These are phyloP conservation scores for Gadus chalcogrammus DNA, from an alignment of 2,113 vertebrate genomes.

Conservation along the genomic window DNA sequence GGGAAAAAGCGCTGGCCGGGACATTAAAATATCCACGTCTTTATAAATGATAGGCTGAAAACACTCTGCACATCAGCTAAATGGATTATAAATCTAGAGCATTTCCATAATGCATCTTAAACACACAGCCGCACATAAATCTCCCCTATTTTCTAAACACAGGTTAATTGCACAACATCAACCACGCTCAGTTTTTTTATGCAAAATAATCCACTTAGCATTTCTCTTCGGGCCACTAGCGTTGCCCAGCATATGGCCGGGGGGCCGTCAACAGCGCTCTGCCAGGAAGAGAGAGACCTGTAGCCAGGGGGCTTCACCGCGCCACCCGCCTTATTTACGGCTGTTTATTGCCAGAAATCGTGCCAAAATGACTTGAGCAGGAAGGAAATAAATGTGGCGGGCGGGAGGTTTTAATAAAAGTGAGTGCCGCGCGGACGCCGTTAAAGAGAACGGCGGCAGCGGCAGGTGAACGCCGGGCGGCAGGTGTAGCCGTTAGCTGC, in stretches of 20 bases:
- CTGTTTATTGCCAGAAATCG: conserved; percentile 99
- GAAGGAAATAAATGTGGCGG: conserved; percentile 93
- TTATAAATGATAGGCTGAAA: conserved; percentile 98
- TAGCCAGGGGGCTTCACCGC: conserved; percentile 84
- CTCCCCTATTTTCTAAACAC: conserved; percentile 98
- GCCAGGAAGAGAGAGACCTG: conserved; percentile 77
- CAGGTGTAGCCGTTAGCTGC: conserved; percentile 90
- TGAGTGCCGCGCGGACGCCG: conserved; percentile 92
- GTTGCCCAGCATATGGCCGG: conserved; percentile 72
- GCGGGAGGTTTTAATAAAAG: conserved; percentile 98
- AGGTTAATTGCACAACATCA: conserved; percentile 95
- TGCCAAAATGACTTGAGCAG: conserved; percentile 98
- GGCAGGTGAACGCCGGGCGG: conserved; percentile 82
- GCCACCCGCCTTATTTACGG: conserved; percentile 85
- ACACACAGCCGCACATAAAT: conserved; percentile 92
- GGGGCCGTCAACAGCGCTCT: conserved; percentile 87
- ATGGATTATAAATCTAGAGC: conserved; percentile 98
- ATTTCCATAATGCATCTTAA: conserved; percentile 98
- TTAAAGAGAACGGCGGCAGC: conserved; percentile 91
- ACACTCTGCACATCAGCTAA: conserved; percentile 96
- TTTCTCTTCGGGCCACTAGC: conserved; percentile 74
- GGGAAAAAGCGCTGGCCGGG: conserved; percentile 81
- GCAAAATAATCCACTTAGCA: conserved; percentile 98
- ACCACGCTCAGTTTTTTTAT: conserved; percentile 95
- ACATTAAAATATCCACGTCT: conserved; percentile 90